These are phyloP conservation scores for Tolmerus cingulatus DNA, from an alignment of 2,888 invertebrate species.

Conservation along the genomic window DNA sequence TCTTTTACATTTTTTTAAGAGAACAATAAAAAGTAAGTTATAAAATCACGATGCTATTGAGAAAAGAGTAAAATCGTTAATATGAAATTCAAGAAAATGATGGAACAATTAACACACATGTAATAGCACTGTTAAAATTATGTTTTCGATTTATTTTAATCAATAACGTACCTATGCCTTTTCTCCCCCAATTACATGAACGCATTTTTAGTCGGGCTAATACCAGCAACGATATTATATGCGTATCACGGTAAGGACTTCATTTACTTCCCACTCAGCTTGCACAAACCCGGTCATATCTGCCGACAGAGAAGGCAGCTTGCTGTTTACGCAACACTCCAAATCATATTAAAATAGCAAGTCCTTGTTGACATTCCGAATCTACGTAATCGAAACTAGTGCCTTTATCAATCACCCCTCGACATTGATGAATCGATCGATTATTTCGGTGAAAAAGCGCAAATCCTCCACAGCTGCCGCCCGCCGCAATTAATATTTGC, in stretches of 20 bases:
- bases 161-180: no score
- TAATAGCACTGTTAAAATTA: neutral
- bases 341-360: slow-evolving; percentile 23
- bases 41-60: no score
- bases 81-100: no score
- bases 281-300: neutral
- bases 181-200: neutral
- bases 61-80: no score
- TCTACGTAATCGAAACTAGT: neutral
- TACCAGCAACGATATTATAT: neutral
- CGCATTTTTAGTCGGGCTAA: neutral
- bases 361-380: neutral
- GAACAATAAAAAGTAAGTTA: no score
- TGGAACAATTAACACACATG: no score
- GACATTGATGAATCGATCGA: slow-evolving; percentile 12
- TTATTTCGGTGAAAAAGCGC: neutral
- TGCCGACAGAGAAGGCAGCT: neutral
- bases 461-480: neutral
- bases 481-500: neutral
- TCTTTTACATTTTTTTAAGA: no score
- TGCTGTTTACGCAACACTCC: slow-evolving; percentile 3
- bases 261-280: neutral
- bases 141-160: neutral
- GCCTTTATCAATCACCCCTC: neutral
- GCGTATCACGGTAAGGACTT: neutral